Evolutionary conservation across 2,797 vertebrate genomes (phyloP), one percentile per base, ranked within the genome.

Genomic region (Dromococcyx pavoninus): DNA sequence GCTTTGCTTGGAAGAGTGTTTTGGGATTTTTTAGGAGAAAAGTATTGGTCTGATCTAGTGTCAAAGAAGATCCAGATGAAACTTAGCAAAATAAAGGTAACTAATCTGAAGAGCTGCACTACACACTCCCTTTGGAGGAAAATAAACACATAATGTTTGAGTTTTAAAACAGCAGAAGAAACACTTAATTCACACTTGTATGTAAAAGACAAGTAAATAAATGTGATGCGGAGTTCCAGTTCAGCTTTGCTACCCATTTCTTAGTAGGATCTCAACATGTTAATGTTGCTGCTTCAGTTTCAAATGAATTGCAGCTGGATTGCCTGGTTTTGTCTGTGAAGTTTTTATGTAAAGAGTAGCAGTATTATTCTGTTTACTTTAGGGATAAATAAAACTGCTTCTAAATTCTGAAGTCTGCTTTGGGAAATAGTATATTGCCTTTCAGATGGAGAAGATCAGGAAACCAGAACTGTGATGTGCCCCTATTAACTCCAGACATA

Each of bases 1-100:
- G 99, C 99, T 33, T 97, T 98, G 86, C 97, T 99, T 32, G 99
- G 99, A 86, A 98, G 99, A 89, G 97, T 99, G 94, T 98, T 98
- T 93, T 99, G 99, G 99, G 99, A 99, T 96, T 99, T 99, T 97
- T 98, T 99, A 94, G 98, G 98, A n/a, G 99, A 99, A 95, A 98
- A 98, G 57, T 98, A 99, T 91, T 99, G 99, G 99, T 98, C 98
- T 67, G 98, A 99, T 57, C 79, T 99, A 83, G 99, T 99, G 79
- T 99, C 99, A 67, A 99, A 99, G 97, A 99, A 99, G 98, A 99
- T 99, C 96, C 99, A 99, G 97, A 99, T 99, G 99, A 99, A 99
- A 94, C 99, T 99, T 86, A 99, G 99, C 97, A 99, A 99, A 97
- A 99, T 99, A 96, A 98, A 99, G 98, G 99, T 99, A 97, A 97